Conservation (phyloP, 2,888 invertebrate species). For the Apodemia duryi region DNA sequence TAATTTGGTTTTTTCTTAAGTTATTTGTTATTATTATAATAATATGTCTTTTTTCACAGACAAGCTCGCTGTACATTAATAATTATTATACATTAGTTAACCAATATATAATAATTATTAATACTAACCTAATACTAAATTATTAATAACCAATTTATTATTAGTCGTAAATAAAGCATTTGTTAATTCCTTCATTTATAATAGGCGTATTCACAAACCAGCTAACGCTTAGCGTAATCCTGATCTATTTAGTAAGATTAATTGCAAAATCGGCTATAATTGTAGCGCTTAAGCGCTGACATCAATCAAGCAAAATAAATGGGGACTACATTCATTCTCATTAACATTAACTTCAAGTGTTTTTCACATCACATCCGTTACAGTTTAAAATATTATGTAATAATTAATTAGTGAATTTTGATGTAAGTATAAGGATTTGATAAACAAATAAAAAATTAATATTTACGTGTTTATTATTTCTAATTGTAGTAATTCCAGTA, state of each 20-base stretch:
- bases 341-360: slow-evolving; percentile 13
- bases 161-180: slow-evolving; percentile 2
- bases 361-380: neutral
- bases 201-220: neutral
- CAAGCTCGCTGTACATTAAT: neutral
- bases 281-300: neutral
- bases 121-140: no score
- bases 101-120: neutral
- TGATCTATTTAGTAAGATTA: slow-evolving; percentile 19
- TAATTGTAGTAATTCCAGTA: no score
- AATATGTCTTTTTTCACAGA: no score
- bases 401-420: slow-evolving; percentile 25
- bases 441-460: slow-evolving; percentile 19
- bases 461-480: no score
- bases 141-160: neutral
- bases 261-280: slow-evolving; percentile 16
- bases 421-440: slow-evolving; percentile 28
- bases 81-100: neutral
- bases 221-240: slow-evolving; percentile 16
- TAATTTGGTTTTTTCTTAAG: no score
- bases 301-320: slow-evolving; percentile 22
- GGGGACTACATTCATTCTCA: slow-evolving; percentile 19
- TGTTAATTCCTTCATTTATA: slow-evolving; percentile 6
- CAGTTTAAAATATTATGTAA: neutral
- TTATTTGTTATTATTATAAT: no score